Base-by-base conservation (phyloP, 2,797 vertebrate genomes). In the Sphenodon punctatus region DNA sequence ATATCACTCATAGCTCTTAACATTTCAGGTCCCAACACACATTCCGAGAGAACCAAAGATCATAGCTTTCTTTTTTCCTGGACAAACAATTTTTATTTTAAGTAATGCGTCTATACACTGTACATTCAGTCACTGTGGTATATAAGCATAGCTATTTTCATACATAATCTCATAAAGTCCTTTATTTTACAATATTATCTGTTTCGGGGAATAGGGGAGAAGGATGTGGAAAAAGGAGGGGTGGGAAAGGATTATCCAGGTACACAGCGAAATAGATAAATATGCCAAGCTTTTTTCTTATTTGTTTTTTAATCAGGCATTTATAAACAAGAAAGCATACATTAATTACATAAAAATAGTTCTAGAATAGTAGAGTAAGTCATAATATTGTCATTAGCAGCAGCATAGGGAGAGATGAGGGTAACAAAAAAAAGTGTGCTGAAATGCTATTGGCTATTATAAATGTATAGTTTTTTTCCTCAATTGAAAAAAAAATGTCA, bases 21-120 rank as follows among this genome's bases (percentile, higher is more conserved):
- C 20, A 8, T 15, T 2, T 4, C 1, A 11, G 61, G 46, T 25
- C 41, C 2, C 46, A 8, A 59, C 32, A 6, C 27, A 4, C n/a
- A 58, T 59, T 19, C 49, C 25, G 30, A 56, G 17, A 30, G 45
- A 42, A 46, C 82, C 22, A 76, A 78, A 70, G 48, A 83, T 41
- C 36, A 78, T 58, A 51, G 67, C 66, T 12, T 39, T 42, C 25
- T 68, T 84, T 92, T 89, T 92, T 96, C 97, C 95, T 97, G 97
- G 97, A 98, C 97, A 97, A 98, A 98, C 97, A 97, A 96, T 96
- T 98, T n/a, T 98, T 98, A 98, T 98, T 98, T 98, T 96, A 96
- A 96, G 97, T 98, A 98, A 98, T 98, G 97, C 97, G 96, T 97
- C 97, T 98, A 97, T 98, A 98, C 97, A 98, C 97, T 98, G 98